phyloP scores from a whole-genome alignment of 1,140 invertebrate genomes.

The Sarcophaga bullata region DNA sequence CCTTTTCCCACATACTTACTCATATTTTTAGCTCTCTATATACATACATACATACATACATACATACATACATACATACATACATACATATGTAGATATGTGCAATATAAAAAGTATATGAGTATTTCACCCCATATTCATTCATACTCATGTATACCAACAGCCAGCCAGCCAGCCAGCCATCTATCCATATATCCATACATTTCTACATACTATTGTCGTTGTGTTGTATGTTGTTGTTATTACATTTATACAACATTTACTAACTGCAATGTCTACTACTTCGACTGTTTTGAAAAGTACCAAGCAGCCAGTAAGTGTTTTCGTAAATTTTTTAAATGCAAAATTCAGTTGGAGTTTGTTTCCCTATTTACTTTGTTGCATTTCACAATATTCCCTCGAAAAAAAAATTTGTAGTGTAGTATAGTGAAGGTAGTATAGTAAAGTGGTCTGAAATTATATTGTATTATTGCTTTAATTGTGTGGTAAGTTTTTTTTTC shows the following conservation, averaged over 20 bases:
- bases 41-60: background rate
- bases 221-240: slow-evolving; percentile 5
- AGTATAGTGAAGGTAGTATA: background rate
- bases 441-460: background rate
- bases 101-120: background rate
- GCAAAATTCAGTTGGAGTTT: slow-evolving; percentile 37
- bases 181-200: background rate
- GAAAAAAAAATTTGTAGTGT: background rate
- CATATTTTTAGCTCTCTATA: background rate
- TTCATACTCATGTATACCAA: background rate
- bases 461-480: background rate
- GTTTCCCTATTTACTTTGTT: slow-evolving; percentile 41
- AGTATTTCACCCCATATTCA: background rate
- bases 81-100: background rate
- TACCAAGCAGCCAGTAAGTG: slow-evolving; percentile 36
- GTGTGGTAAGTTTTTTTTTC: background rate
- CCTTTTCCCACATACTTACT: slow-evolving; percentile 3
- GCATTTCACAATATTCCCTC: slow-evolving; percentile 24
- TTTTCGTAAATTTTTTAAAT: slow-evolving; percentile 30
- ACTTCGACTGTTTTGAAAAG: background rate
- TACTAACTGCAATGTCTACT: slow-evolving; percentile 33
- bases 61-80: background rate
- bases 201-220: background rate
- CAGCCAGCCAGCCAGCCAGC: background rate
- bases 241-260: slow-evolving; percentile 27